A percentile compares a stretch with the other conserved stretches of the same genome.
Conservation (phyloP, 2,113 vertebrate genomes). For the Nestor notabilis region DNA sequence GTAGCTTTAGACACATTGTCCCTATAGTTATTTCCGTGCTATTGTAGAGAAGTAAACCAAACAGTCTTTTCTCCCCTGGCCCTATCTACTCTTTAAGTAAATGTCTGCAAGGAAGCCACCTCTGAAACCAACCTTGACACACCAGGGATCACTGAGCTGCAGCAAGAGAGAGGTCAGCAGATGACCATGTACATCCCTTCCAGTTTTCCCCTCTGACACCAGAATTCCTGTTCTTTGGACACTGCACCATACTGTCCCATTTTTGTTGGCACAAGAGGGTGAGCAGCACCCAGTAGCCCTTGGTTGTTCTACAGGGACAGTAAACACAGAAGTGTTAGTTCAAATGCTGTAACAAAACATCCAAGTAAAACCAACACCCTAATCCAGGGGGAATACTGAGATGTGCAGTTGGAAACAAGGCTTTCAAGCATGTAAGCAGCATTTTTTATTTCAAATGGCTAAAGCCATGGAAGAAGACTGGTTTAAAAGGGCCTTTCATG, state of each 20-base stretch:
- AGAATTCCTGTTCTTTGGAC: neutral
- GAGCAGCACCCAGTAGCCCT: neutral
- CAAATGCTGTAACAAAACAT: neutral
- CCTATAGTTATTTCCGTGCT: neutral
- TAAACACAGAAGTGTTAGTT: neutral
- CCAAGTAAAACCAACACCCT: neutral
- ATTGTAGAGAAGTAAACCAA: neutral
- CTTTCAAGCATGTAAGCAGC: neutral
- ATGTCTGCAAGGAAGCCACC: neutral
- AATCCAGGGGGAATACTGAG: neutral
- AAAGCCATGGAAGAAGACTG: neutral
- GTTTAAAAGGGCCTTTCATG: neutral
- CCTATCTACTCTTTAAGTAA: neutral
- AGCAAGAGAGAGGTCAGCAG: neutral
- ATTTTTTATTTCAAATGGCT: neutral
- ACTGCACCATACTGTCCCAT: fast-evolving
- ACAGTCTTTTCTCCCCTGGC: neutral
- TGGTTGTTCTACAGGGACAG: neutral
- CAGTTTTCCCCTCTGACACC: neutral
- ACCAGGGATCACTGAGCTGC: neutral
- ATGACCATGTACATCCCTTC: neutral
- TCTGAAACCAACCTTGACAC: neutral
- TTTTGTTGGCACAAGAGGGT: fast-evolving
- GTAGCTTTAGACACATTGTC: neutral
- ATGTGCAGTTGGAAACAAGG: neutral